phyloP scores from a whole-genome alignment of 2,113 vertebrate genomes.

The Hydrochoerus hydrochaeris region DNA sequence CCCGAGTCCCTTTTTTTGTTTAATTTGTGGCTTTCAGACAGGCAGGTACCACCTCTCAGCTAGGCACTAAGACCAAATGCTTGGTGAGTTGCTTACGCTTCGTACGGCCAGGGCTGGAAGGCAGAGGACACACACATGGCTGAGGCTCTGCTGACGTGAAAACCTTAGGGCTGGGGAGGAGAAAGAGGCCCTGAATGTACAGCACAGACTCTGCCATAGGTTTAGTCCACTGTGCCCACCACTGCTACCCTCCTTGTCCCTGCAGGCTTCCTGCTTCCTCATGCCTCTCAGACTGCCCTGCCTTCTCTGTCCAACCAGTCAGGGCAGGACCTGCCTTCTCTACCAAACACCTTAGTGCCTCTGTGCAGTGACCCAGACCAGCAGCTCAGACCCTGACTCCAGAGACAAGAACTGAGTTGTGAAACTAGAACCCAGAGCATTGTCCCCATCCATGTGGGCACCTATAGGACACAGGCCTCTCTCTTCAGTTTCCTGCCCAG shows the following conservation, averaged over 20 bases:
- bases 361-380: neutral
- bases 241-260: neutral
- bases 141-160: neutral
- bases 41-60: neutral
- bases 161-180: neutral
- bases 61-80: neutral
- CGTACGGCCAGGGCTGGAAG: neutral
- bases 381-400: neutral
- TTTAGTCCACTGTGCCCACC: fast-evolving
- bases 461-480: neutral
- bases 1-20: neutral
- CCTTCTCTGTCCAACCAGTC: neutral
- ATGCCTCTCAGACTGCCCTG: neutral
- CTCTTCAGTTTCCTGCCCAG: neutral
- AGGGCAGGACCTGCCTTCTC: neutral
- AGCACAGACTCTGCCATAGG: neutral
- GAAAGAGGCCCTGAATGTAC: neutral
- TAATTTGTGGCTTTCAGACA: neutral
- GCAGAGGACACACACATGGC: too few relatives aligned
- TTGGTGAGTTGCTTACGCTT: fast-evolving
- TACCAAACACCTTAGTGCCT: neutral
- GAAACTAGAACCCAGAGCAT: neutral
- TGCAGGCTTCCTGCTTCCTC: neutral
- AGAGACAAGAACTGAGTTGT: neutral
- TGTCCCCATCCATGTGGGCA: neutral